Base-by-base conservation (phyloP, 2,113 vertebrate species). In the Burhinus oedicnemus region DNA sequence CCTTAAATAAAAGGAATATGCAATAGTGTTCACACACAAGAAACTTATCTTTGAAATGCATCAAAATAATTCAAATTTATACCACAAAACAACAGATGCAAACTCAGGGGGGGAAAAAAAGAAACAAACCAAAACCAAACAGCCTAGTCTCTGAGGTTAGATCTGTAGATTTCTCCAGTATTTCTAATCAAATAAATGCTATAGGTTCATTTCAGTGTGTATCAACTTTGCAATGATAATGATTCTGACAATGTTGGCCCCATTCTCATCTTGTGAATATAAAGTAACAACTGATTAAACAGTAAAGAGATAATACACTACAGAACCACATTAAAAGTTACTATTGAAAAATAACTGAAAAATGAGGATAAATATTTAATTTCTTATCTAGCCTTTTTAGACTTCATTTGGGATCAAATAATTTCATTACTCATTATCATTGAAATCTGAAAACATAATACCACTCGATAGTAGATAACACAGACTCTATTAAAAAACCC, bases 331-430 rank as follows among this genome's bases (percentile, higher is more conserved):
- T 83, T 94, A 76, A 91, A 93, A 93, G 83, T 74, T 76, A 68
- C 23, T 90, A 40, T n/a, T 52, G 29, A 76, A 95, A 89, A 79
- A 40, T 8, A 84, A 86, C 60, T 81, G 42, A 77, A 47, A 91
- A 92, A 66, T 47, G 11, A 81, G 61, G 25, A 61, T 93, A 95
- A 94, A 87, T 91, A 94, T 72, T 97, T 95, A 77, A 95, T 90
- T 94, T 96, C 51, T 84, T 95, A 95, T 94, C n/a, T n/a, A 93
- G 10, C 7, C 42, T 95, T 94, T 81, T 60, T 40, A 6, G 2
- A 62, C 52, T 77, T 92, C 72, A 84, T 91, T 96, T 94, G 18
- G 15, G 61, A 92, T 69, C 23, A 90, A 92, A 78, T 90, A 57
- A 78, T 58, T 44, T 89, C 49, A 88, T 94, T 88, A 90, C 60